Conservation (phyloP, 2,888 invertebrate genomes). For the Hartigia nigra region DNA sequence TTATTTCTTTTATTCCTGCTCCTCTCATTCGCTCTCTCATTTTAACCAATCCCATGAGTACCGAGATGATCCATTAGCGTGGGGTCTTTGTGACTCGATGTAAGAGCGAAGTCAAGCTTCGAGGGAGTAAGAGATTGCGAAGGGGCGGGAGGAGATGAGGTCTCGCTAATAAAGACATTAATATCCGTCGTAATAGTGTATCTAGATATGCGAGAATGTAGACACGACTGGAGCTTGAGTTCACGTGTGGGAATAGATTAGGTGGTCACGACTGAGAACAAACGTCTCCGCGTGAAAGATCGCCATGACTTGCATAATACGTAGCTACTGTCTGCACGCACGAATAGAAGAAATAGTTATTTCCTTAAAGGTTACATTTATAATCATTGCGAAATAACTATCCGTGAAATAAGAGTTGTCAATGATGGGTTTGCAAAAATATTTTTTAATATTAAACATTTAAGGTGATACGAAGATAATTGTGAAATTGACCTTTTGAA, state of each 20-base stretch:
- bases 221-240: slow-evolving; percentile 10
- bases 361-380: neutral
- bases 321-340: neutral
- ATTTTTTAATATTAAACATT: neutral
- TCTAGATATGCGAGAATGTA: neutral
- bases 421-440: neutral
- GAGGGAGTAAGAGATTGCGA: neutral
- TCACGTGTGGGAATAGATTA: slow-evolving; percentile 54
- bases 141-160: slow-evolving; percentile 30
- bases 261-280: slow-evolving; percentile 56
- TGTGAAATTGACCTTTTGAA: neutral
- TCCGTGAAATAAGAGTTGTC: neutral
- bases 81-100: neutral
- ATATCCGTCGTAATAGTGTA: slow-evolving; percentile 52
- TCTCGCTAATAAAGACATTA: slow-evolving; percentile 63
- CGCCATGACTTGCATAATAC: slow-evolving; percentile 40
- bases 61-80: neutral
- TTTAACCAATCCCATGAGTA: neutral
- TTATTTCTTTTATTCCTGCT: neutral
- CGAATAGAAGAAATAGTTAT: neutral
- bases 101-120: neutral
- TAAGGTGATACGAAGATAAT: neutral
- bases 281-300: slow-evolving; percentile 44
- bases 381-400: neutral
- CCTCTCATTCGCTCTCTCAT: neutral